phyloP scores from a whole-genome alignment of 1,140 invertebrate genomes.

The Nilaparvata lugens region DNA sequence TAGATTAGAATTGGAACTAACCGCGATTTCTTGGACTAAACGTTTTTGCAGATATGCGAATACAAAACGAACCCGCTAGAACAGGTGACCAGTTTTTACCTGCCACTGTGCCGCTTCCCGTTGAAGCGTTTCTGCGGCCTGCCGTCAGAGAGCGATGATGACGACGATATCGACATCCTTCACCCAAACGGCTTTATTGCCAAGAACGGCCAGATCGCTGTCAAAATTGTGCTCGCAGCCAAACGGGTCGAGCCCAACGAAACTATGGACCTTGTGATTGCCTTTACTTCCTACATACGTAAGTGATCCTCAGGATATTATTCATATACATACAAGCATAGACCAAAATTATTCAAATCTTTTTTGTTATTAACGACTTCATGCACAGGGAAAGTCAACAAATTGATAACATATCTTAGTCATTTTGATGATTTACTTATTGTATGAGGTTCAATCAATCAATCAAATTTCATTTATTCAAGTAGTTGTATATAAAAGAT shows the following conservation, averaged over 20 bases:
- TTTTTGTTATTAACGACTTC: no score
- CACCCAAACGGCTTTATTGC: background rate
- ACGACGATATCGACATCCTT: background rate
- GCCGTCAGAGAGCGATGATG: background rate
- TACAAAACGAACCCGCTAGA: background rate
- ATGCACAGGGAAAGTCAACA: no score
- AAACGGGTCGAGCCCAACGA: constrained; percentile 10
- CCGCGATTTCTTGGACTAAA: background rate
- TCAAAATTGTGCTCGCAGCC: constrained; percentile 12
- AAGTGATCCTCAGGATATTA: constrained; percentile 1
- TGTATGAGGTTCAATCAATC: no score
- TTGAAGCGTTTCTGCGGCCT: background rate
- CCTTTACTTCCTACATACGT: constrained; percentile 16
- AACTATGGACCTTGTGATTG: constrained; percentile 14
- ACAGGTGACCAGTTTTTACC: background rate
- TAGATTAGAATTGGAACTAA: background rate
- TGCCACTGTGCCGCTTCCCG: background rate
- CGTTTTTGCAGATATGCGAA: background rate
- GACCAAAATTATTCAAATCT: no score
- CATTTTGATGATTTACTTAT: no score
- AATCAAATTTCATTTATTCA: no score
- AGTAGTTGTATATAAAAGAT: no score
- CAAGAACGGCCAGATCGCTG: constrained; percentile 3
- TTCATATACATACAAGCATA: no score
- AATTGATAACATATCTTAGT: no score